Evolutionary conservation across 2,797 vertebrate genomes (phyloP).

Genomic region (Neosilurus hyrtlii): DNA sequence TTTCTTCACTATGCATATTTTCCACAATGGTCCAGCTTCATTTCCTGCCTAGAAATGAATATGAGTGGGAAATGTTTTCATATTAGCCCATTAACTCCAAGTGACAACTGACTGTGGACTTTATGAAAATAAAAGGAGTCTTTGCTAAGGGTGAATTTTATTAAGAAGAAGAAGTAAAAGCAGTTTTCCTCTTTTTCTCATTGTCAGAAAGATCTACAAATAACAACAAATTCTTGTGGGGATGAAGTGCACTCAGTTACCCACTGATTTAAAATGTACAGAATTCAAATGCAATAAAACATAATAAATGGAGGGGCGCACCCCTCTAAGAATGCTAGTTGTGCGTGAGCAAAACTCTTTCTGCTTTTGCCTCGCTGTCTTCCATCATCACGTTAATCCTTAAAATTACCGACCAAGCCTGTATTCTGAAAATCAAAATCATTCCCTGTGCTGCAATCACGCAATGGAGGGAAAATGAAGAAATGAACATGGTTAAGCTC

Average conservation of each 20-base stretch:
- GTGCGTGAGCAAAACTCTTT: constrained; percentile 36
- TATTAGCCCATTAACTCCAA: constrained; percentile 40
- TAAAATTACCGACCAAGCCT: constrained; percentile 50
- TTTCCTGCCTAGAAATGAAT: constrained; percentile 48
- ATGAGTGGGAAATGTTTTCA: constrained; percentile 24
- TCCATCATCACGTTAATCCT: constrained; percentile 48
- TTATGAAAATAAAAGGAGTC: constrained; percentile 20
- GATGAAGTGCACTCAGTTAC: constrained; percentile 40
- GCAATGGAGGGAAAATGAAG: constrained; percentile 31
- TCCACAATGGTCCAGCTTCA: constrained; percentile 25
- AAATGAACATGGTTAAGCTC: constrained; percentile 43
- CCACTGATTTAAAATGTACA: constrained; percentile 34
- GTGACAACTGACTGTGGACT: constrained; percentile 26
- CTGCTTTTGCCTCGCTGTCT: constrained; percentile 41
- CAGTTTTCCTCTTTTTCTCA: not conserved
- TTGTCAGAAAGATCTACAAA: not conserved
- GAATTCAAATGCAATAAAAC: constrained; percentile 47
- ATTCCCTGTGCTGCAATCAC: constrained; percentile 46
- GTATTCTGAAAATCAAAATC: constrained; percentile 40
- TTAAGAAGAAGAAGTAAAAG: not conserved
- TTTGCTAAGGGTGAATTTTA: constrained; percentile 27
- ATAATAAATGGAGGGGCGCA: constrained; percentile 21
- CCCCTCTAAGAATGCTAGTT: constrained; percentile 40
- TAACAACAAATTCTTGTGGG: constrained; percentile 27
- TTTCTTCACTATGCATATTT: constrained; percentile 28